Evolutionary conservation across 2,888 invertebrate genomes (phyloP).

Genomic region (Synergus umbraculus): DNA sequence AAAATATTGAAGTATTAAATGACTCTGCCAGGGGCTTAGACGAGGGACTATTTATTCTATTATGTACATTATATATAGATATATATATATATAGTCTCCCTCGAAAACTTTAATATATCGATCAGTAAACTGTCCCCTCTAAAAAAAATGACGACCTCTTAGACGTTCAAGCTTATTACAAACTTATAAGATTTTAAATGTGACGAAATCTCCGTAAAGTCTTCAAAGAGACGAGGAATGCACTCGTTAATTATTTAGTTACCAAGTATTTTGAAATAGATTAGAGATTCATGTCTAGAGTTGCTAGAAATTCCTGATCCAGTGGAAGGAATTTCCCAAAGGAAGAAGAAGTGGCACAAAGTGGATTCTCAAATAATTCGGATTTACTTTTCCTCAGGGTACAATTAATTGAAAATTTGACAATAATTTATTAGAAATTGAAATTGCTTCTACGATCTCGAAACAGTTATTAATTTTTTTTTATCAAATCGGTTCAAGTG

Average conservation of each 20-base stretch:
- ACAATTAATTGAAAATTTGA: too few species aligned
- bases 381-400: too few species aligned
- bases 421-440: too few species aligned
- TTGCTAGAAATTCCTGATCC: background rate
- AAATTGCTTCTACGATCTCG: too few species aligned
- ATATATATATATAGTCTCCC: too few species aligned
- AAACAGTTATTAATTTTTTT: too few species aligned
- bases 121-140: background rate
- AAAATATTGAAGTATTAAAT: background rate
- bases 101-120: background rate
- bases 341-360: too few species aligned
- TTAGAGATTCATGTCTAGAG: background rate
- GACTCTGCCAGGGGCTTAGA: too few species aligned
- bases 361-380: too few species aligned
- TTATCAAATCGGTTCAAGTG: too few species aligned
- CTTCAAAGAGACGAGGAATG: background rate
- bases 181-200: conserved; percentile 1
- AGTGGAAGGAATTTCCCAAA: background rate
- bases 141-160: conserved; percentile 9
- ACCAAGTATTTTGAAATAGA: background rate
- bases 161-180: background rate
- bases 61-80: background rate
- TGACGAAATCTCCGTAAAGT: background rate
- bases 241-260: conserved; percentile 10
- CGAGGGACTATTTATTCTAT: background rate